Base-by-base conservation (phyloP, 2,113 vertebrate genomes). In the Galbula dea region DNA sequence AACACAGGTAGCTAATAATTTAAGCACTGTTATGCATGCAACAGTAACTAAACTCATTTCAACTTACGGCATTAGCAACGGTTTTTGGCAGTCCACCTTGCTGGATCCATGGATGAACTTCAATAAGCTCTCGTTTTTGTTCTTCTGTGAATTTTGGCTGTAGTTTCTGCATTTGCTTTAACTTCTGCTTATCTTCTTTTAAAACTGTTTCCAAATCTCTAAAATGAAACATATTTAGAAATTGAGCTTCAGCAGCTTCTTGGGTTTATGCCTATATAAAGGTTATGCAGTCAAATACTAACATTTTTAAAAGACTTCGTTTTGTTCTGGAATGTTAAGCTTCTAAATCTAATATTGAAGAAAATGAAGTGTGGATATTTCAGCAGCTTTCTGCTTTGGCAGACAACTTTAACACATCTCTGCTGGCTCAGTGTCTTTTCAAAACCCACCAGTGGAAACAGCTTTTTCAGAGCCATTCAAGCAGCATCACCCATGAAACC, bases 91-190 rank as follows among this genome's bases (percentile, higher is more conserved):
- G 94, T 76, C 98, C 97, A 17, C 98, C 98, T 46, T 97, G 97
- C 92, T 98, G 98, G 91, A 99, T 97, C 99, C 99, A 99, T 1
- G 98, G 98, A 96, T 99, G 99, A 41, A 98, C 98, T 75, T 99
- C 98, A 51, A 97, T 81, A 14, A 99, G 98, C 90, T 99, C 99
- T 94, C 95, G 97, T 63, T 98, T 97, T 97, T 99, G 99, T 27
- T 98, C 97, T 11, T 98, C 98, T 1, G 98, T 97, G 94, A 99
- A 99, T 78, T 97, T 97, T 39, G 99, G 99, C 97, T 99, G 99
- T 67, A 97, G 96, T 90, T 98, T 98, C 97, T 98, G 99, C 98
- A 99, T 98, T 66, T 96, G 97, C 92, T 98, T 97, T 90, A 99
- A 96, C 84, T 98, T 98, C 91, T 98, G 97, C 36, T 98, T 97